A percentile compares a stretch with the other conserved stretches of the same genome.
Conservation (phyloP, 2,797 vertebrate genomes). For the Aotus griseimembra region DNA sequence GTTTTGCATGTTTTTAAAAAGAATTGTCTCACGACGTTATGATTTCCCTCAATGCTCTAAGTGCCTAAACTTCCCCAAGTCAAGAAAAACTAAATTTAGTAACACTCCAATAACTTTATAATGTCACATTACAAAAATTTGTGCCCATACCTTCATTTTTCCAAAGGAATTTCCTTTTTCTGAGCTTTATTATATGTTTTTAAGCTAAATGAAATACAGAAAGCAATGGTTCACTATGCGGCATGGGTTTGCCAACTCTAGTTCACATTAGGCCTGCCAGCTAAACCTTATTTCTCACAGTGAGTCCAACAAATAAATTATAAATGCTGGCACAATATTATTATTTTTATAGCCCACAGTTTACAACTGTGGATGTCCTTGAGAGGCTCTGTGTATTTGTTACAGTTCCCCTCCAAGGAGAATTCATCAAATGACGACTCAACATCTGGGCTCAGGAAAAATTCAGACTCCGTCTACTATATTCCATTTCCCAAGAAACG, state of each 20-base stretch:
- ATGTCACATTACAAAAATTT: constrained; percentile 74
- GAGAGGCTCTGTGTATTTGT: constrained; percentile 78
- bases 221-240: constrained; percentile 82
- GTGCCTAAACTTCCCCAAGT: neutral
- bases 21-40: neutral
- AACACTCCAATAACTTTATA: neutral
- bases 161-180: constrained; percentile 76
- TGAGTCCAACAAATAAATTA: constrained; percentile 83
- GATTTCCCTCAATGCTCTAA: neutral
- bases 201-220: constrained; percentile 78
- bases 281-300: constrained; percentile 83
- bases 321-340: constrained; percentile 81
- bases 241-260: constrained; percentile 77
- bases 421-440: constrained; percentile 79
- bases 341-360: constrained; percentile 84
- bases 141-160: constrained; percentile 68
- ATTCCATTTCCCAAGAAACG: constrained; percentile 79
- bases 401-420: constrained; percentile 78
- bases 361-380: constrained; percentile 84
- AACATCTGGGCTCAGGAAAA: constrained; percentile 78
- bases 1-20: neutral
- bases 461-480: constrained; percentile 70
- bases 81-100: neutral
- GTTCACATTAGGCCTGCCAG: constrained; percentile 81
- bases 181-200: constrained; percentile 83